Evolutionary conservation across 2,888 invertebrate species (phyloP), one percentile per base, ranked within the genome.

Genomic region (Spisula solida): DNA sequence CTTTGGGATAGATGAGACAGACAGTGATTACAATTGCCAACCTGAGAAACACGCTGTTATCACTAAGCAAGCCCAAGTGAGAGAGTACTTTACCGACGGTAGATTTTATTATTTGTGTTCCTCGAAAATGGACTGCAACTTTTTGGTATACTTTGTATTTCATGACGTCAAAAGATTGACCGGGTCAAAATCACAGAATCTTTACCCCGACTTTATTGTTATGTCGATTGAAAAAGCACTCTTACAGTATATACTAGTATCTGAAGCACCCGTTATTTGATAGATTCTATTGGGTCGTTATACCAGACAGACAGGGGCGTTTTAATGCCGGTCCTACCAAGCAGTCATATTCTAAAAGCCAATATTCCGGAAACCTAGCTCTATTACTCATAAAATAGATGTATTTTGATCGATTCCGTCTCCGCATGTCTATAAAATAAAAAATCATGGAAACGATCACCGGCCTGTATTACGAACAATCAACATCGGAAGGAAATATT

Each of bases 401-500:
- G 55, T 78, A 31, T 56, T 34, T 79, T 79, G 55, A 85, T 85
- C 85, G 85, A 85, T 85, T 79, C 70, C 79, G 85, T 85, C 79
- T 85, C 55, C 56, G n/a, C 78, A 16, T 56, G 85, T 85, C 85
- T 85, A 85, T 85, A 85, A 85, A 85, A 78, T 85, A 78, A 78
- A 85, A 85, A 85, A 55, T 78, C 85, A 85, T 34, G 34, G 75
- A 78, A 51, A 78, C 85, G 56, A 87, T 90, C 86, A 86, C 86
- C 82, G 78, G 87, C 75, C 83, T 91, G 87, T 90, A 90, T 93
- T 91, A 89, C 90, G 92, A 91, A 83, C 91, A 92, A 92, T 92
- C 91, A 86, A 88, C 88, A 85, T 81, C 93, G 94, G 94, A 94
- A 94, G 93, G 92, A 93, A 93, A 91, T 87, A 89, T 82, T 75